These are phyloP conservation scores for Limenitis camilla DNA, from an alignment of 2,888 invertebrate genomes.

Conservation along the genomic window DNA sequence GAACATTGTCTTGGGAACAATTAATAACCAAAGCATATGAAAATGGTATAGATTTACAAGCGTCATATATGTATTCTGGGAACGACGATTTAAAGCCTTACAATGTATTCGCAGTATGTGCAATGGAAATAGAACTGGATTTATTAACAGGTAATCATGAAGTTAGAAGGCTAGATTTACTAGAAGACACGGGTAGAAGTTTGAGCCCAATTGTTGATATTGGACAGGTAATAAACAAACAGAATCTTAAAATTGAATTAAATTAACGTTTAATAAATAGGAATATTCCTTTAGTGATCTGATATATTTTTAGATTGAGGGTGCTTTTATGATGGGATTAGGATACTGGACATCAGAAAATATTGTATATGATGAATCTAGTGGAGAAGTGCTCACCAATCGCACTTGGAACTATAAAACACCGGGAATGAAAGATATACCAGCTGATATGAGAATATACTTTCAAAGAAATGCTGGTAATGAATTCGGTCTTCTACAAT, in stretches of 20 bases:
- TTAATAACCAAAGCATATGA: constrained; percentile 69
- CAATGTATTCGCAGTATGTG: constrained; percentile 76
- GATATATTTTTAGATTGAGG: constrained; percentile 71
- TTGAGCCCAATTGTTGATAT: constrained; percentile 82
- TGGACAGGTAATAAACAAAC: constrained; percentile 72
- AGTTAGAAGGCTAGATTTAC: constrained; percentile 78
- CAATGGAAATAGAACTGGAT: constrained; percentile 84
- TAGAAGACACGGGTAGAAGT: constrained; percentile 83
- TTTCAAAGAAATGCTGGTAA: constrained; percentile 79
- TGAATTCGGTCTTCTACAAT: constrained; percentile 79
- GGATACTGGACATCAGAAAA: constrained; percentile 87
- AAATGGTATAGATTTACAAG: constrained; percentile 75
- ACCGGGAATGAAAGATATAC: constrained; percentile 85
- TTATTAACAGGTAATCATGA: constrained; percentile 84
- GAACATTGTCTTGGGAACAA: constrained; percentile 74
- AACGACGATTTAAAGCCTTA: constrained; percentile 72
- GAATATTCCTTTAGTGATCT: background rate
- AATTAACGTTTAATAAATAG: background rate
- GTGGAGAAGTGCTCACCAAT: constrained; percentile 81
- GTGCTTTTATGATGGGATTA: constrained; percentile 83
- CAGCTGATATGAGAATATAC: constrained; percentile 82
- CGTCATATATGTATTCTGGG: constrained; percentile 74
- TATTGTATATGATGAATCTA: constrained; percentile 75
- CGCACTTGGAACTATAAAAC: constrained; percentile 89
- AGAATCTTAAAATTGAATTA: no score